phyloP scores from a whole-genome alignment of 2,888 invertebrate genomes.

The Andrena flavipes region DNA sequence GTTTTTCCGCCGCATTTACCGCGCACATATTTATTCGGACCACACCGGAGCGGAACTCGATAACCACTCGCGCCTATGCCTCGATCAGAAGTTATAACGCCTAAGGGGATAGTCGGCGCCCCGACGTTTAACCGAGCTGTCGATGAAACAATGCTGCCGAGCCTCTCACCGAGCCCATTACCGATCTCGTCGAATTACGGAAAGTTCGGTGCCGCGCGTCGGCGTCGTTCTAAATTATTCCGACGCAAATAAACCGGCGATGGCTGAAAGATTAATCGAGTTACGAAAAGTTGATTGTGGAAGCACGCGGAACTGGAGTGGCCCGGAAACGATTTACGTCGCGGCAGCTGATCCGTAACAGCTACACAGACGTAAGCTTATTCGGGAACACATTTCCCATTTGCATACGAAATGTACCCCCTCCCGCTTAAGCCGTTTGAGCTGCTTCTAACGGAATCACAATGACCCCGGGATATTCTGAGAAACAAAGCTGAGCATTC shows the following conservation, averaged over 20 bases:
- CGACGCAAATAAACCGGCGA: background rate
- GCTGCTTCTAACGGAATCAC: constrained; percentile 73
- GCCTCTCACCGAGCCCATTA: background rate
- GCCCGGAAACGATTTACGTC: constrained; percentile 68
- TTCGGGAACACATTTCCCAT: constrained; percentile 75
- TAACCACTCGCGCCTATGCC: background rate
- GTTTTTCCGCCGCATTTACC: background rate
- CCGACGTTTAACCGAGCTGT: constrained; percentile 2
- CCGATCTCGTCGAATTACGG: background rate
- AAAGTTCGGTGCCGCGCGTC: background rate
- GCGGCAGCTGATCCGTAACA: constrained; percentile 72
- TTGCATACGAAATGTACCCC: constrained; percentile 74
- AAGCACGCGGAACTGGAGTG: constrained; percentile 29
- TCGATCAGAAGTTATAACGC: background rate
- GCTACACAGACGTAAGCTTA: constrained; percentile 73
- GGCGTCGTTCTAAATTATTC: constrained; percentile 35
- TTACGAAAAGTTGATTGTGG: constrained; percentile 63
- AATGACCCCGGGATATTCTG: constrained; percentile 70
- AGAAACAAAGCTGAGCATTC: constrained; percentile 58
- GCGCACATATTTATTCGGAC: constrained; percentile 7
- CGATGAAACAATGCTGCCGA: background rate
- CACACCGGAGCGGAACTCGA: background rate
- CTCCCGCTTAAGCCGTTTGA: constrained; percentile 71
- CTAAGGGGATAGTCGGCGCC: background rate
- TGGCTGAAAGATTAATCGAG: constrained; percentile 59